These are phyloP conservation scores for Opisthocomus hoazin DNA, from an alignment of 2,113 vertebrate species.

Conservation along the genomic window DNA sequence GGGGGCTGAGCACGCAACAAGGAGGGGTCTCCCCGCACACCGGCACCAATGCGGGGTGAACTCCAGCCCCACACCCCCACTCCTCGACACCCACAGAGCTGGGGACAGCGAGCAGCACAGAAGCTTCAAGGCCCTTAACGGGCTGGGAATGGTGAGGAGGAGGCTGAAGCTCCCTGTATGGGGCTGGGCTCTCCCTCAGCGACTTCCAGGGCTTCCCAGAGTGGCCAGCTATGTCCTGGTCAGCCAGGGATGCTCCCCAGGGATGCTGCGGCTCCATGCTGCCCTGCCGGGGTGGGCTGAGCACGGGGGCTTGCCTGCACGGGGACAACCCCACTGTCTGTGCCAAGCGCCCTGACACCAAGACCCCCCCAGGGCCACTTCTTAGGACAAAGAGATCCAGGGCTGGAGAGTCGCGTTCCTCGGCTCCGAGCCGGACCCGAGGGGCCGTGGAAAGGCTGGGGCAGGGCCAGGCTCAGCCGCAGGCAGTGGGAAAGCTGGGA, in stretches of 20 bases:
- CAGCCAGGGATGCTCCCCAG: neutral
- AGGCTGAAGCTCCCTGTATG: neutral
- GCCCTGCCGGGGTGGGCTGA: neutral
- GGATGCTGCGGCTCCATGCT: neutral
- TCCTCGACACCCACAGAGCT: neutral
- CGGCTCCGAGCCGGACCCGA: accelerated
- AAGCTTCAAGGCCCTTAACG: neutral
- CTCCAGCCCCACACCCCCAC: neutral
- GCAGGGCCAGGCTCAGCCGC: neutral
- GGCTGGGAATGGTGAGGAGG: neutral
- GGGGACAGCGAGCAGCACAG: neutral
- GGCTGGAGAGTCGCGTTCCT: neutral
- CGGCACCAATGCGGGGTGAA: neutral
- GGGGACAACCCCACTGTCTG: neutral
- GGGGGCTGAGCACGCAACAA: neutral
- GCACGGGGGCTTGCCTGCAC: neutral
- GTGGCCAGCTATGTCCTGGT: too few relatives aligned
- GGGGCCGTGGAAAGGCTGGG: neutral
- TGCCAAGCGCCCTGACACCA: neutral
- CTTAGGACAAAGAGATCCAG: neutral
- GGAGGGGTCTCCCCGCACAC: neutral
- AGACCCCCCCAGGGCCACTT: neutral
- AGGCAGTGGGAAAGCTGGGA: neutral
- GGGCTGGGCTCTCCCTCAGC: neutral
- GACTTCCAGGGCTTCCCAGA: neutral